These are phyloP conservation scores for Corella eumyota DNA, from an alignment of 23 tunicate genomes.

Conservation along the genomic window DNA sequence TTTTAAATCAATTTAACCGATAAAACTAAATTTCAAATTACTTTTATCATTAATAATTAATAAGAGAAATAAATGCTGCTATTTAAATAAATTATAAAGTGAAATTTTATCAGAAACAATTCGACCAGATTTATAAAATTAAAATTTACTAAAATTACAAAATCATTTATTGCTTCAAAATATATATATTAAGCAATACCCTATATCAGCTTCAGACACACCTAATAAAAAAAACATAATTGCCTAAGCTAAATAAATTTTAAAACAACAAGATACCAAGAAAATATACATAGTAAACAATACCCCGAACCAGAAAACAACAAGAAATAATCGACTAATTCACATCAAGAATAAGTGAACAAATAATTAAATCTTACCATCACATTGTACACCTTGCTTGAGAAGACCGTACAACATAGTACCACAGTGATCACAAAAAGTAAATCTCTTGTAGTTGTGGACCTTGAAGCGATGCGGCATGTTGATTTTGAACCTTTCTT, in stretches of 20 bases:
- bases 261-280: no score
- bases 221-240: no score
- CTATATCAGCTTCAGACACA: not conserved
- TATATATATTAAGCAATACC: not conserved
- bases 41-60: not conserved
- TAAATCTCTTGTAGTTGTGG: slow-evolving; percentile 48
- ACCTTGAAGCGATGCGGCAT: slow-evolving; percentile 96
- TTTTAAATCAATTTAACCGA: no score
- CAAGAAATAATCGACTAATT: no score
- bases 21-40: no score
- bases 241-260: no score
- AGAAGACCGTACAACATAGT: slow-evolving; percentile 77
- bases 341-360: no score
- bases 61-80: not conserved
- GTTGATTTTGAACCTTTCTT: slow-evolving; percentile 83
- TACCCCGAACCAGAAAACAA: no score
- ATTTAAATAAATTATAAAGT: not conserved
- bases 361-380: slow-evolving; percentile 26
- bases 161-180: not conserved
- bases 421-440: slow-evolving; percentile 95
- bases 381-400: slow-evolving; percentile 77
- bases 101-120: not conserved
- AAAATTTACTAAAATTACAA: not conserved
- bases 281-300: no score
- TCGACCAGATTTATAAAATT: not conserved